Percentiles rank a stretch among this genome's conserved stretches.
phyloP scores from a whole-genome alignment of 2,113 vertebrate species.

The Herpailurus yagouaroundi region DNA sequence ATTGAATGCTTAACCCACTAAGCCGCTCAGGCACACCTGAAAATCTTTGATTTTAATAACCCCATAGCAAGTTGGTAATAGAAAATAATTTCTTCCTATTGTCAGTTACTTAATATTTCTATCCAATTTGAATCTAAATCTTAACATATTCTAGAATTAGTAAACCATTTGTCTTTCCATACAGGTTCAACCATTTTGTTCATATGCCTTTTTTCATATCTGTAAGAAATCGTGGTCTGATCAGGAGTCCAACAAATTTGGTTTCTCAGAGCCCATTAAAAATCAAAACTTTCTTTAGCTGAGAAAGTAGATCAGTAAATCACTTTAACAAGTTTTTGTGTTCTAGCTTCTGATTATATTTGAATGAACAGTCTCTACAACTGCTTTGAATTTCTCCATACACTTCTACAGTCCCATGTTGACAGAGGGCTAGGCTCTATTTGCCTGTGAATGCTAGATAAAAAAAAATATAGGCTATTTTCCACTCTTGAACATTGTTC shows the following conservation, averaged over 20 bases:
- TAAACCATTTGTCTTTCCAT: not conserved
- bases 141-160: not conserved
- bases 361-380: not conserved
- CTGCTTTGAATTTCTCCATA: not conserved
- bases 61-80: not conserved
- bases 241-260: not conserved
- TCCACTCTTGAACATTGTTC: not conserved
- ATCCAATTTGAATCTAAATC: not conserved
- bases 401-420: not conserved
- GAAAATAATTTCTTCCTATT: not conserved
- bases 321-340: not conserved
- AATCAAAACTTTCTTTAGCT: not conserved
- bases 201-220: not conserved
- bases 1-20: too few species aligned
- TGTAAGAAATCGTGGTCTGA: not conserved
- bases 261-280: conserved; percentile 23
- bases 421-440: not conserved
- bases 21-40: not conserved
- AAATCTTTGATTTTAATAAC: conserved; percentile 32
- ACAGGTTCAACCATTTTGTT: not conserved
- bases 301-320: not conserved
- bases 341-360: not conserved
- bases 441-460: not conserved
- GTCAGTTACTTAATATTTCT: not conserved
- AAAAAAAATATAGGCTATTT: not conserved